Base-by-base conservation (phyloP, 1,140 invertebrate genomes). In the Aphidius ervi region DNA sequence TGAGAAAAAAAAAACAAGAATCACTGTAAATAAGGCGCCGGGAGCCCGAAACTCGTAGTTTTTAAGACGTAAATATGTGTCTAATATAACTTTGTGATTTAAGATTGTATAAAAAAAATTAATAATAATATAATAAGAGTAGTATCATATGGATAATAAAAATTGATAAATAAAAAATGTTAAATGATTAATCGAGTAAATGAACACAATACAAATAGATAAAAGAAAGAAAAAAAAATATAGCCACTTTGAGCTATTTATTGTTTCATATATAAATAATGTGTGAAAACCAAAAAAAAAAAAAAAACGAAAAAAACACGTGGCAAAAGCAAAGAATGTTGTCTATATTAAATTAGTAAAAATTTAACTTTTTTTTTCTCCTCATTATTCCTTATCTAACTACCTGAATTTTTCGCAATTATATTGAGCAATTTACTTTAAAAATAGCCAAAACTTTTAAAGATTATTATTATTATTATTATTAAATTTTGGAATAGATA, bases 51-150 rank as follows among this genome's bases (percentile, higher is more conserved):
- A 54, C 43, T 47, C 39, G 16, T 57, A 57, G 47, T n/a, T 23
- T 43, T 59, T 48, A 58, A 52, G 48, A 39, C 45, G 49, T 59
- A 46, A 37, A 58, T 58, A 37, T 58, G 47, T 58, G 56, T 58
- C 49, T 49, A 58, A 58, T 58, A 58, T 58, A 58, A 58, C 74
- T 70, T 76, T 76, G 75, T 77, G 75, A 76, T 64, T 48, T 77
- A 77, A 76, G 75, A 73, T 66, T 77, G 73, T 76, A 76, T 74
- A 75, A 70, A 74, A 56, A 59, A 59, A 39, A 64, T 48, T 39
- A 53, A 57, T 42, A 58, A 62, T 64, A 46, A 59, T 62, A 9
- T 53, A 59, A 59, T 45, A 42, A 59, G 39, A 46, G 10, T 54
- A 56, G 46, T 23, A 43, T 31, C 40, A 46, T 9, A 53, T 40